phyloP scores from a whole-genome alignment of 2,113 vertebrate species.

The Diglossa brunneiventris region DNA sequence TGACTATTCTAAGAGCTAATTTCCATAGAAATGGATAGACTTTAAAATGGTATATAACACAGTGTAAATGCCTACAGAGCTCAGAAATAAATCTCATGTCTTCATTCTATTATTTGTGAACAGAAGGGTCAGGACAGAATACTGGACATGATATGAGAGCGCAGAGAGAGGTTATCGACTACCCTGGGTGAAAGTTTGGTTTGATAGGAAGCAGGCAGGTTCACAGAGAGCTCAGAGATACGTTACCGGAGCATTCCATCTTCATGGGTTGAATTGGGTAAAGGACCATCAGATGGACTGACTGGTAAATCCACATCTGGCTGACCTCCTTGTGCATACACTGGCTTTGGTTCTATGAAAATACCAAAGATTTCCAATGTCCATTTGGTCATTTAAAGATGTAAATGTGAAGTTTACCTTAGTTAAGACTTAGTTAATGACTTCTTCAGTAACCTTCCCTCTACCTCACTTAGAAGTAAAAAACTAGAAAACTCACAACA shows the following conservation, averaged over 20 bases:
- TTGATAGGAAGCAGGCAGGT: background rate
- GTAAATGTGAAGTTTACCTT: background rate
- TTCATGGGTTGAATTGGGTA: slow-evolving; percentile 90
- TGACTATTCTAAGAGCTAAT: background rate
- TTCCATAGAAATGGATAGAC: background rate
- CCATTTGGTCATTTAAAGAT: background rate
- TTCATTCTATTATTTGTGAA: background rate
- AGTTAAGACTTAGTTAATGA: background rate
- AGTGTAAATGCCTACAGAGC: background rate
- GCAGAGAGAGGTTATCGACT: background rate
- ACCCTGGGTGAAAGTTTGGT: background rate
- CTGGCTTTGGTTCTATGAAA: slow-evolving; percentile 92
- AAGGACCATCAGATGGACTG: slow-evolving; percentile 92
- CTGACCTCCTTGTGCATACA: slow-evolving; percentile 95
- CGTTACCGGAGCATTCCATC: slow-evolving; percentile 92
- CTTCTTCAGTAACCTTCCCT: background rate
- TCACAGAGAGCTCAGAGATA: background rate
- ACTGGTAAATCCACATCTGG: slow-evolving; percentile 98
- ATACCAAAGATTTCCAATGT: background rate
- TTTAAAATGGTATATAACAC: background rate
- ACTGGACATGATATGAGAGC: background rate
- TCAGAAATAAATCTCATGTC: background rate
- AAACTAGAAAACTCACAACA: background rate
- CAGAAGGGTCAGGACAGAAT: background rate
- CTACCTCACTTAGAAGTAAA: background rate